Conservation (phyloP, 2,113 vertebrate genomes). For the Willisornis vidua region DNA sequence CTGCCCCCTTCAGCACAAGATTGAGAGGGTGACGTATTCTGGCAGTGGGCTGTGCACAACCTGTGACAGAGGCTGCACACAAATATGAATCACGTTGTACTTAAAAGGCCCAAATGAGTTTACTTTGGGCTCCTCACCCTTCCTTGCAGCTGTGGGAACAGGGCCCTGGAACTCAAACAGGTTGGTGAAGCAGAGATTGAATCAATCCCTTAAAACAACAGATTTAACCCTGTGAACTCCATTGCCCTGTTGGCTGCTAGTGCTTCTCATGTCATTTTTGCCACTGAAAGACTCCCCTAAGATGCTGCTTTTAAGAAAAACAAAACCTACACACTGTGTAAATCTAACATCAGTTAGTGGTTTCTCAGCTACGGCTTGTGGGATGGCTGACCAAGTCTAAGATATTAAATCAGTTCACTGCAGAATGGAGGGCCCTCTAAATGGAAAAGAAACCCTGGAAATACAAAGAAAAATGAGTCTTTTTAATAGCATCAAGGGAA, state of each 20-base stretch:
- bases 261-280: not conserved
- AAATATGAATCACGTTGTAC: slow-evolving; percentile 8
- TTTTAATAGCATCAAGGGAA: not conserved
- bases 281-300: not conserved
- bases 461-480: not conserved
- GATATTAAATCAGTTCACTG: not conserved
- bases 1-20: not conserved
- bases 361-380: not conserved
- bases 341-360: slow-evolving; percentile 38
- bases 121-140: not conserved
- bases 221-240: slow-evolving; percentile 43
- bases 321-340: slow-evolving; percentile 42
- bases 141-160: not conserved
- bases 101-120: slow-evolving; percentile 4
- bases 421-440: not conserved
- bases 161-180: not conserved
- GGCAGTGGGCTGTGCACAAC: not conserved
- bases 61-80: not conserved
- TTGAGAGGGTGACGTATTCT: slow-evolving; percentile 9
- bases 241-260: not conserved
- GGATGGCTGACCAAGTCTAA: not conserved
- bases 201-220: slow-evolving; percentile 41
- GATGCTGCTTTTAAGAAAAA: slow-evolving; percentile 49
- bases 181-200: slow-evolving; percentile 38
- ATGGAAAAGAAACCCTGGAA: not conserved